These are phyloP conservation scores for Caradrina clavipalpis DNA, from an alignment of 2,888 invertebrate species.

Conservation along the genomic window DNA sequence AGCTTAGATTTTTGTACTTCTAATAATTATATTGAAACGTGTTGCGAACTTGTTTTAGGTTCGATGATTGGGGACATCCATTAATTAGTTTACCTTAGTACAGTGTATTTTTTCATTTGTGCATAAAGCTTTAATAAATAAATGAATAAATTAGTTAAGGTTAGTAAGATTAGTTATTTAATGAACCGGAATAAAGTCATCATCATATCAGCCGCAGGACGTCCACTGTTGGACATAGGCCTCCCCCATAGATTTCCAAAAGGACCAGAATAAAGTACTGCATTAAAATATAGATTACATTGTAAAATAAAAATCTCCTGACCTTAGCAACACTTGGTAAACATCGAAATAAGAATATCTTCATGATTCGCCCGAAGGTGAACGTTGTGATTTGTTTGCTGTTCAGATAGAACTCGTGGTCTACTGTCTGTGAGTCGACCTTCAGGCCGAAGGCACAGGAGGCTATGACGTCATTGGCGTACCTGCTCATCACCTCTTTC, in stretches of 20 bases:
- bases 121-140: too few species aligned
- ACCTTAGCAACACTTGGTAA: constrained; percentile 40
- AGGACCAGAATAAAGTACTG: not conserved
- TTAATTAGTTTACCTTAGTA: too few species aligned
- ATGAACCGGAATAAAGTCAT: not conserved
- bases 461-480: constrained; percentile 89
- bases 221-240: too few species aligned
- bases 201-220: too few species aligned
- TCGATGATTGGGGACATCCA: too few species aligned
- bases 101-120: too few species aligned
- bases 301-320: not conserved
- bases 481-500: constrained; percentile 84
- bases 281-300: not conserved
- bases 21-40: too few species aligned
- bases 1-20: not conserved
- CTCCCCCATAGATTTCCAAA: too few species aligned
- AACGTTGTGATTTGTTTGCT: constrained; percentile 22
- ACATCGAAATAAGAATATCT: constrained; percentile 30
- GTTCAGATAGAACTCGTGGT: constrained; percentile 88
- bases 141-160: too few species aligned
- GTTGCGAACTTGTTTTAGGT: too few species aligned
- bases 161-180: too few species aligned
- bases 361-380: not conserved
- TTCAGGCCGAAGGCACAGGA: constrained; percentile 88
- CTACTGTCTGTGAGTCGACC: constrained; percentile 88